Evolutionary conservation across 1,140 invertebrate genomes (phyloP), one percentile per base, ranked within the genome.

Genomic region (Gryon sp.): DNA sequence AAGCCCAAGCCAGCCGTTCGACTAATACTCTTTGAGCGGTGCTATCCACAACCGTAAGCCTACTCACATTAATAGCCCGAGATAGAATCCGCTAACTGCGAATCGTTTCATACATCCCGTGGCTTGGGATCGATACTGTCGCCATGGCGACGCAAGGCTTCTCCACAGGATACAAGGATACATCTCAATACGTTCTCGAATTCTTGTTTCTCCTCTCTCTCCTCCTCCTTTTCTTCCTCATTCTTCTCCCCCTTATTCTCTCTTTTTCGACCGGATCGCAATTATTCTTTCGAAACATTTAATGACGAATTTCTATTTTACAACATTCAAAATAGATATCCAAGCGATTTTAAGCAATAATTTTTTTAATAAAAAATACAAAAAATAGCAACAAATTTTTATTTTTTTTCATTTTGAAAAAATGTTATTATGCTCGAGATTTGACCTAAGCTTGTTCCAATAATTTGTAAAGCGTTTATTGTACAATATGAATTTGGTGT

Each of bases 71-170:
- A 81, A 81, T 81, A 76, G 77, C 70, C 45, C 59, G 65, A 76
- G 75, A 81, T 78, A 81, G 77, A 81, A 81, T 81, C 70, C 78
- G 70, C 77, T 75, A 79, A 79, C 77, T 79, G 77, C 66, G 77
- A 79, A 81, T 78, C 74, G 80, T 81, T 80, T 81, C 77, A 74
- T 79, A 72, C 60, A 80, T 81, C 75, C 74, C 68, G 70, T 73
- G 57, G 75, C 55, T 16, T 46, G 60, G 59, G 78, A 76, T 81
- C 80, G 80, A 81, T 81, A 78, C 46, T 38, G 78, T 81, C 52
- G 72, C 68, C 57, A 81, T 80, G 78, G 62, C 68, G 11, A 81
- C 80, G 66, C 66, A 74, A 34, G 66, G 45, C 55, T 78, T 46
- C 53, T 78, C 62, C 46, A 73, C 73, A 77, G 70, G 74, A 77